Percentiles rank a stretch among this genome's conserved stretches.
phyloP scores from a whole-genome alignment of 2,888 invertebrate species.

The Caenorhabditis sulstoni region DNA sequence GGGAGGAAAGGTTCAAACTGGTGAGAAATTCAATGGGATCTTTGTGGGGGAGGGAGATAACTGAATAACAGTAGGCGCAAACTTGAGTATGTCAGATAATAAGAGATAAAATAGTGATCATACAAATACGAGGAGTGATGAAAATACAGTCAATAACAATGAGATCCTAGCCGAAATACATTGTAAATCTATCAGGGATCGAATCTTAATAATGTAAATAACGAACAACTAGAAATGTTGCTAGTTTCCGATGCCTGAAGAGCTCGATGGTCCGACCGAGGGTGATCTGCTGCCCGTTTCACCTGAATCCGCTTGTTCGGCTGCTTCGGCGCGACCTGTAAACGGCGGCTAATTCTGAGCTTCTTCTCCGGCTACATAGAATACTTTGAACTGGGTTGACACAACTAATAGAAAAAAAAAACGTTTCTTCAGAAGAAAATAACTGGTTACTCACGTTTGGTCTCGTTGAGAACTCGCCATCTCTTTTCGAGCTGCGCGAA shows the following conservation, averaged over 20 bases:
- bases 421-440: too few species aligned
- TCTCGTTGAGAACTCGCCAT: neutral
- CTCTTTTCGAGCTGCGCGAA: slow-evolving; percentile 5
- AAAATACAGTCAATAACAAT: slow-evolving; percentile 11
- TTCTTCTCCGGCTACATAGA: too few species aligned
- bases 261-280: neutral
- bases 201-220: too few species aligned
- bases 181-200: slow-evolving; percentile 11
- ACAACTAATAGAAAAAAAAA: too few species aligned
- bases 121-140: too few species aligned
- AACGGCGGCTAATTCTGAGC: too few species aligned
- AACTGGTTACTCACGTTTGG: slow-evolving; percentile 14
- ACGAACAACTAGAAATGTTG: too few species aligned
- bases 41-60: neutral
- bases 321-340: neutral
- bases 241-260: neutral
- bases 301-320: neutral
- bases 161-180: slow-evolving; percentile 17
- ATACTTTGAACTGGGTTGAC: too few species aligned
- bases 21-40: neutral
- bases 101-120: neutral
- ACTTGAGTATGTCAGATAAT: neutral
- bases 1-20: too few species aligned
- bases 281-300: neutral
- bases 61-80: neutral